A percentile compares a stretch with the other conserved stretches of the same genome.
These are phyloP conservation scores for Hephaestus fuliginosus DNA, from an alignment of 2,797 vertebrate genomes.

Conservation along the genomic window DNA sequence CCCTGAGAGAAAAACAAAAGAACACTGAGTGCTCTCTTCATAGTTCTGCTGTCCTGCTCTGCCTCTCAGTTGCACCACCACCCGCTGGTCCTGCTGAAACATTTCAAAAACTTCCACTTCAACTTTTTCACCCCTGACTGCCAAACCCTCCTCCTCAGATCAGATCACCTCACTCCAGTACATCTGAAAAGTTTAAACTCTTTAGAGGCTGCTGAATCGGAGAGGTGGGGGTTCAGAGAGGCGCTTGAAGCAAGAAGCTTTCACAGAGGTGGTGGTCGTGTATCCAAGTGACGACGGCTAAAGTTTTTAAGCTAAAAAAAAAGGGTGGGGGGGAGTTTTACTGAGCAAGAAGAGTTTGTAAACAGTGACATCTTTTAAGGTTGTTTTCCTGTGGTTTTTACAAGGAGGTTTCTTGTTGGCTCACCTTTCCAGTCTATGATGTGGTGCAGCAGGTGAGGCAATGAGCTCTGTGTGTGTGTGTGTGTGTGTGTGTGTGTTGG, in stretches of 20 bases:
- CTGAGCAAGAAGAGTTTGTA: constrained; percentile 57
- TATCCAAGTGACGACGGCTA: background rate
- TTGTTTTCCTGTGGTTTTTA: constrained; percentile 62
- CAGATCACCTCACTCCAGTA: constrained; percentile 18
- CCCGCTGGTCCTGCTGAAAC: constrained; percentile 29
- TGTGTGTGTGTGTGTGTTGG: background rate
- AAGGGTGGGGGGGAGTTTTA: constrained; percentile 35
- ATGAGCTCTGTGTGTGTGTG: constrained; percentile 15
- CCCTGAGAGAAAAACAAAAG: background rate
- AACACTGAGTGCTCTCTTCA: constrained; percentile 45
- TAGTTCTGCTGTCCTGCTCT: constrained; percentile 55
- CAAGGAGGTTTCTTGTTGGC: constrained; percentile 30
- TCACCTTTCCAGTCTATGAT: constrained; percentile 40
- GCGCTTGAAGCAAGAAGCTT: constrained; percentile 18
- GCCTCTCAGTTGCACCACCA: constrained; percentile 52
- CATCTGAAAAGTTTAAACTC: constrained; percentile 28
- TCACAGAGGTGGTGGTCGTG: background rate
- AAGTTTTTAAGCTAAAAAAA: constrained; percentile 38
- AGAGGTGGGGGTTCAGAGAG: constrained; percentile 16
- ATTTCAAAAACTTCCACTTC: constrained; percentile 19
- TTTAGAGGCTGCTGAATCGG: constrained; percentile 16
- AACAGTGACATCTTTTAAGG: constrained; percentile 42
- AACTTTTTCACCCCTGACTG: constrained; percentile 11
- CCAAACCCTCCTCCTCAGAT: constrained; percentile 15
- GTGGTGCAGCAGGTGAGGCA: constrained; percentile 54